A percentile compares a stretch with the other conserved stretches of the same genome.
These are phyloP conservation scores for Rhizomys pruinosus DNA, from an alignment of 2,113 vertebrate genomes.

Conservation along the genomic window DNA sequence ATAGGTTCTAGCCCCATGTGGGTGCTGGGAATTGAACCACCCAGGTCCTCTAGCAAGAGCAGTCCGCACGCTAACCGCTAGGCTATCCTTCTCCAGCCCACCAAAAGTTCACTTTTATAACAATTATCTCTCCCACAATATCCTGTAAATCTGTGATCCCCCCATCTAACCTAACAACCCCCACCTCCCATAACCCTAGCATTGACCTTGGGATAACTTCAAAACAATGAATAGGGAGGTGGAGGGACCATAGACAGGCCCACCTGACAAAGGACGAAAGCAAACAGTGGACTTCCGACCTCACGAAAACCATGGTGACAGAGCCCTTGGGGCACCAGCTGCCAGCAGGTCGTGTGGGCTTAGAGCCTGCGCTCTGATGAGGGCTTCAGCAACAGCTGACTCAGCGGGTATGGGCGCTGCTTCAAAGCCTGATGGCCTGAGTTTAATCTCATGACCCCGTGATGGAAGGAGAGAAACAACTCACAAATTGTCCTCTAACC, in stretches of 20 bases:
- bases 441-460: background rate
- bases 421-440: background rate
- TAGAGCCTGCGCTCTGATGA: background rate
- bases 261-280: background rate
- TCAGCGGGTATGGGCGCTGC: background rate
- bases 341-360: too few species aligned
- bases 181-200: background rate
- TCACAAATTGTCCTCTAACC: background rate
- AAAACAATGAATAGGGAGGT: background rate
- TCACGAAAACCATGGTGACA: accelerated
- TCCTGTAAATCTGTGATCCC: background rate
- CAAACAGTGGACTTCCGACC: accelerated
- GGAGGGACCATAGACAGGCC: too few species aligned
- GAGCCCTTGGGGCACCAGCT: background rate
- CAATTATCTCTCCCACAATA: background rate
- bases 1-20: too few species aligned
- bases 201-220: background rate
- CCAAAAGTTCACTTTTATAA: background rate
- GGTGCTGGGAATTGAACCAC: too few species aligned
- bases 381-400: background rate
- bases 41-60: too few species aligned
- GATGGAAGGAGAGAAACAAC: background rate
- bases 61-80: too few species aligned
- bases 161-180: too few species aligned
- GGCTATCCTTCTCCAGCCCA: too few species aligned